Base-by-base conservation (phyloP, 2,888 invertebrate genomes). In the Cerastoderma edule region DNA sequence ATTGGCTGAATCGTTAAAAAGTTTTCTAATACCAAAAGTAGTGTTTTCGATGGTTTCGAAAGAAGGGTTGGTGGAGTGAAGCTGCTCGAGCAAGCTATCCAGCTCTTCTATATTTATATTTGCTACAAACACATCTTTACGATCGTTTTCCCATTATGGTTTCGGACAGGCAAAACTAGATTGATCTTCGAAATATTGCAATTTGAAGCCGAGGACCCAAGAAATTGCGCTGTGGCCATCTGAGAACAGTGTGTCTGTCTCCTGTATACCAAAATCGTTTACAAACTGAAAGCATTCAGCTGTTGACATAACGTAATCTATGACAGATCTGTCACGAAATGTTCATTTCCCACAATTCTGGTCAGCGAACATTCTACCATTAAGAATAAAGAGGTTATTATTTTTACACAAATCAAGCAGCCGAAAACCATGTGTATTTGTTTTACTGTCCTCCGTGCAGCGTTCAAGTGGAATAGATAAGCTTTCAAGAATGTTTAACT, bases 371-470 rank as follows among this genome's bases (percentile, higher is more conserved):
- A 60, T 1, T 60, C 67, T 30, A 24, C 72, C 72, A 60, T 72
- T 72, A 27, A 72, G 2, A 28, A 72, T 72, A 24, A 72, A 67
- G 2, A 64, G 27, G 35, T 64, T 46, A 28, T 64, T 64, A 46
- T 64, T 64, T 4, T 19, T 24, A 64, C 64, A 64, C 6, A 64
- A 46, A 27, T 64, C 46, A 27, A 64, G 22, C 13, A 64, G 28
- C n/a, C 8, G 19, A 64, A 19, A 19, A 4, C 64, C 64, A 28
- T 64, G 44, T 10, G 64, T 5, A 46, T 64, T 64, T 16, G 48
- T 46, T 46, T 46, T 64, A 13, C 16, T 19, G 27, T 64, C 64
- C 10, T 1, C 2, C 3, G 28, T 28, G n/a, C 3, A 10, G 22
- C 64, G 44, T 22, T 46, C 28, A 8, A 64, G 30, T 16, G 39